Evolutionary conservation across 2,888 invertebrate species (phyloP).

Genomic region (Lottia gigantea): DNA sequence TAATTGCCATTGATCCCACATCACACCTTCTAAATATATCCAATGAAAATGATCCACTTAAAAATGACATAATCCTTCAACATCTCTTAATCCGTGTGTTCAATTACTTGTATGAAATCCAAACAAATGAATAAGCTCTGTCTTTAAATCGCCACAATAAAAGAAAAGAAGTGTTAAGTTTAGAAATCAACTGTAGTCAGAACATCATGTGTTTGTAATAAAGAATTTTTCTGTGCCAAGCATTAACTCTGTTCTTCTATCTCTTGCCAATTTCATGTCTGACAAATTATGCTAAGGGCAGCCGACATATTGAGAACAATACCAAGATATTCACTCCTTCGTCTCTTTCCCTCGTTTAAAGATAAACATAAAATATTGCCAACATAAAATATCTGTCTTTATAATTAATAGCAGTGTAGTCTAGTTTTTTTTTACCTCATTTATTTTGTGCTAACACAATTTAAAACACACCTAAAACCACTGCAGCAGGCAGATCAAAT

Average conservation of each 20-base stretch:
- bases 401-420: not conserved
- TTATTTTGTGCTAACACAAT: too few relatives aligned
- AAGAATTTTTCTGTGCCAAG: slow-evolving; percentile 5
- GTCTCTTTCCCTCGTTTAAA: slow-evolving; percentile 4
- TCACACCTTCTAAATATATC: too few relatives aligned
- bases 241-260: not conserved
- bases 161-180: not conserved
- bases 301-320: not conserved
- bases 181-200: slow-evolving; percentile 5
- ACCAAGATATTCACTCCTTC: not conserved
- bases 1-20: too few relatives aligned
- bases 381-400: not conserved
- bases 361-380: slow-evolving; percentile 11
- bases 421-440: too few relatives aligned
- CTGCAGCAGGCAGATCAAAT: too few relatives aligned
- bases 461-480: too few relatives aligned
- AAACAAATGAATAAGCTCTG: not conserved
- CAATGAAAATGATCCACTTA: too few relatives aligned
- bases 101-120: too few relatives aligned
- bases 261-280: slow-evolving; percentile 9
- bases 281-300: slow-evolving; percentile 9
- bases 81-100: too few relatives aligned
- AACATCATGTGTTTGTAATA: slow-evolving; percentile 5
- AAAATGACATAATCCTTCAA: too few relatives aligned
- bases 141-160: not conserved